Evolutionary conservation across 2,113 vertebrate genomes (phyloP).

Genomic region (Heterotis niloticus): DNA sequence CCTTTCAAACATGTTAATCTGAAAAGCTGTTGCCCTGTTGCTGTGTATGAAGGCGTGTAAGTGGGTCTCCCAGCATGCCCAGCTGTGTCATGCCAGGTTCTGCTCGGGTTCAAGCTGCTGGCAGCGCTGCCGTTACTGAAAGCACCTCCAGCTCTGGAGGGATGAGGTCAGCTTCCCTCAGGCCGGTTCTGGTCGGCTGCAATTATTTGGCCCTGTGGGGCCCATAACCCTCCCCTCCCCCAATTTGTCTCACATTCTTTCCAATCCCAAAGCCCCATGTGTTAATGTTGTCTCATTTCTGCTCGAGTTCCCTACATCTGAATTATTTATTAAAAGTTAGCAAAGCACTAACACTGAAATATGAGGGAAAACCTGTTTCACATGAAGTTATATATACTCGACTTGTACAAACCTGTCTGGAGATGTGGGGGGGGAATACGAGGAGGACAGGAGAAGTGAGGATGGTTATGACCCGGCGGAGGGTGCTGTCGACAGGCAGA

Average conservation of each 20-base stretch:
- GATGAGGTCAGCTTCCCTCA: constrained; percentile 19
- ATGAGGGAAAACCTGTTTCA: background rate
- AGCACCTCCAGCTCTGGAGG: constrained; percentile 9
- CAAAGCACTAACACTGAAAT: background rate
- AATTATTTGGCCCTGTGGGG: constrained; percentile 24
- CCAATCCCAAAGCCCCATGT: background rate
- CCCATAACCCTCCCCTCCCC: constrained; percentile 3
- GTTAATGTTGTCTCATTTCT: constrained; percentile 1
- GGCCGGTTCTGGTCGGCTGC: constrained; percentile 17
- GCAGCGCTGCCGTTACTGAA: constrained; percentile 14
- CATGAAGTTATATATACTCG: background rate
- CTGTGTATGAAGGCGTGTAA: no score
- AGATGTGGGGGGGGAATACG: background rate
- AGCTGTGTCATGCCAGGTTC: background rate
- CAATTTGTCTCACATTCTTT: background rate
- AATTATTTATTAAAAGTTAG: constrained; percentile 22
- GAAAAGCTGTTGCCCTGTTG: no score
- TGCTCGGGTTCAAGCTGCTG: background rate
- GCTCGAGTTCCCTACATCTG: constrained; percentile 1
- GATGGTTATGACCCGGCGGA: background rate
- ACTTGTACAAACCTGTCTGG: background rate
- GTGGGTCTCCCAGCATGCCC: no score
- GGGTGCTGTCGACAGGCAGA: background rate
- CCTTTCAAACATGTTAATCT: no score
- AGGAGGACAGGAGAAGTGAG: background rate